Conservation (phyloP, 2,888 invertebrate species). For the Amblyteles armatorius region DNA sequence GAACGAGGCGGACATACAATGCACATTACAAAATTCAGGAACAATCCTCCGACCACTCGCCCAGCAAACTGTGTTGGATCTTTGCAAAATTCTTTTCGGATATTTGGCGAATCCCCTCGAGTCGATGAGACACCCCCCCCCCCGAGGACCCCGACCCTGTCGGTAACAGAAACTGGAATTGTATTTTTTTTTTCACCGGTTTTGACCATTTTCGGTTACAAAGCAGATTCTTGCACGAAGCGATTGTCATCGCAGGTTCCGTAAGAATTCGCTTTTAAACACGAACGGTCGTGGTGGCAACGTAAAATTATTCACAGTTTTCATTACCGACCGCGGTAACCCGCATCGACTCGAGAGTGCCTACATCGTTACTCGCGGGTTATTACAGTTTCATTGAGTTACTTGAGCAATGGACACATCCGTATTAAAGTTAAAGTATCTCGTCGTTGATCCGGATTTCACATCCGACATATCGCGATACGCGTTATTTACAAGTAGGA, state of each 20-base stretch:
- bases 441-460: neutral
- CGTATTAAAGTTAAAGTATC: neutral
- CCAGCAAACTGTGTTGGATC: slow-evolving; percentile 71
- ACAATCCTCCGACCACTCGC: slow-evolving; percentile 68
- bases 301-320: neutral
- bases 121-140: neutral
- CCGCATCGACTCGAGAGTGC: too few species aligned
- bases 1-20: slow-evolving; percentile 29
- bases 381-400: neutral
- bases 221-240: neutral
- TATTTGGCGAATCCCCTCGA: neutral
- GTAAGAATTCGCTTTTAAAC: neutral
- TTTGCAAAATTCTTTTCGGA: neutral
- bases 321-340: neutral
- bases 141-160: neutral
- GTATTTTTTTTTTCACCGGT: neutral
- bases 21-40: neutral
- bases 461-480: neutral
- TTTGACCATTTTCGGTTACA: neutral
- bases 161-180: neutral
- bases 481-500: neutral
- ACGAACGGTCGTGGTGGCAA: neutral
- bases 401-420: neutral
- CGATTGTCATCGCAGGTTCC: neutral
- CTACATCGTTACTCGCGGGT: neutral